Conservation (phyloP, 23 tunicate genomes). For the Pegea sp. region DNA sequence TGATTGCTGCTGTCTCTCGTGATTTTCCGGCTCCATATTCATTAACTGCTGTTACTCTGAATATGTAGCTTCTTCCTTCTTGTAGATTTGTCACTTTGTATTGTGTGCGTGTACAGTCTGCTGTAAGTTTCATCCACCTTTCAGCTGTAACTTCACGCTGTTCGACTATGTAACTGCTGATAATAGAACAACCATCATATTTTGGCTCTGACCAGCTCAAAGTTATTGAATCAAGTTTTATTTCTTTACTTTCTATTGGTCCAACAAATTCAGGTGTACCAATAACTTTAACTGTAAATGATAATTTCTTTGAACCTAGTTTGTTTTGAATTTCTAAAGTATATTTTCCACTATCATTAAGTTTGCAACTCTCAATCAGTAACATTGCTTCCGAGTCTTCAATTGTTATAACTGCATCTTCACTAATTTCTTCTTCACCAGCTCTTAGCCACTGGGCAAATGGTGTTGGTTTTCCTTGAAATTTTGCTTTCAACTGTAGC, state of each 20-base stretch:
- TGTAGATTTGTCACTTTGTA: conserved; percentile 1
- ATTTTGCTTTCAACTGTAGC: conserved; percentile 40
- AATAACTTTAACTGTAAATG: conserved; percentile 12
- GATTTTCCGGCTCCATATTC: conserved; percentile 16
- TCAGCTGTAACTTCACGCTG: conserved; percentile 10
- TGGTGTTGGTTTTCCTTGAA: conserved; percentile 71
- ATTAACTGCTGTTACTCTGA: conserved; percentile 24
- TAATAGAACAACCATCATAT: conserved; percentile 15
- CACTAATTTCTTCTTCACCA: conserved; percentile 26
- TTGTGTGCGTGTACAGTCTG: conserved; percentile 16
- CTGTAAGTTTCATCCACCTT: conserved; percentile 13
- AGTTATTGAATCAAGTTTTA: conserved; percentile 7
- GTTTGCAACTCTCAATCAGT: background rate
- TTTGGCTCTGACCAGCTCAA: conserved; percentile 9
- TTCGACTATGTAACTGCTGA: conserved; percentile 16
- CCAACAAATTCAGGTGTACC: conserved; percentile 24
- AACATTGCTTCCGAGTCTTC: conserved; percentile 5
- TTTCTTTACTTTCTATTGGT: conserved; percentile 12
- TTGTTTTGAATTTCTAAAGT: conserved; percentile 10
- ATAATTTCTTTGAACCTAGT: conserved; percentile 9
- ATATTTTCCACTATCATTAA: conserved; percentile 9
- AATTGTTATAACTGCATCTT: conserved; percentile 39
- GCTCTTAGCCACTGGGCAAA: conserved; percentile 53
- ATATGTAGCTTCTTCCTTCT: conserved; percentile 17
- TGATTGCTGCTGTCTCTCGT: conserved; percentile 11